Evolutionary conservation across 1,140 invertebrate species (phyloP).

Genomic region (Brachionus plicatilis): DNA sequence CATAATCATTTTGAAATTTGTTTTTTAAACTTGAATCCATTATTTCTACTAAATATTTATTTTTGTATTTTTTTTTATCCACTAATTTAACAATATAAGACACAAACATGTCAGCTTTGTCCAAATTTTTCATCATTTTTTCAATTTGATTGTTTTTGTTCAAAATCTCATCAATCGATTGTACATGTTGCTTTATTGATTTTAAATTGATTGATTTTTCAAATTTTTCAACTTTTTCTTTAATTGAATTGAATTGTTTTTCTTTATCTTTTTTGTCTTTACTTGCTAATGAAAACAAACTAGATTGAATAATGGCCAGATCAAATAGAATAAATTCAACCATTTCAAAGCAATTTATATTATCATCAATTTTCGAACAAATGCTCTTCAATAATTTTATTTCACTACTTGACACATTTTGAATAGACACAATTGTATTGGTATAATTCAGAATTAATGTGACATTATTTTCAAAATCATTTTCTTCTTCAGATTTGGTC

Average conservation of each 20-base stretch:
- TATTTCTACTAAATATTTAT: background rate
- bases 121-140: background rate
- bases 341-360: background rate
- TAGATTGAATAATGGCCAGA: background rate
- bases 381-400: background rate
- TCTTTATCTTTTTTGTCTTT: background rate
- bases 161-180: background rate
- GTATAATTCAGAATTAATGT: background rate
- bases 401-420: background rate
- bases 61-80: background rate
- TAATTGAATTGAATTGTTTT: background rate
- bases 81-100: background rate
- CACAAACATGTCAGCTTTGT: background rate
- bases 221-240: background rate
- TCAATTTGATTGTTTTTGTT: background rate
- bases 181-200: background rate
- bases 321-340: background rate
- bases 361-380: background rate
- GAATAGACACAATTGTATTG: background rate
- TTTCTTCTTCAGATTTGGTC: background rate
- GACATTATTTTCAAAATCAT: background rate
- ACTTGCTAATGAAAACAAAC: background rate
- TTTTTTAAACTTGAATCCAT: background rate
- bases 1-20: background rate
- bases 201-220: background rate